These are phyloP conservation scores for Rana temporaria DNA, from an alignment of 2,113 vertebrate genomes.

Conservation along the genomic window DNA sequence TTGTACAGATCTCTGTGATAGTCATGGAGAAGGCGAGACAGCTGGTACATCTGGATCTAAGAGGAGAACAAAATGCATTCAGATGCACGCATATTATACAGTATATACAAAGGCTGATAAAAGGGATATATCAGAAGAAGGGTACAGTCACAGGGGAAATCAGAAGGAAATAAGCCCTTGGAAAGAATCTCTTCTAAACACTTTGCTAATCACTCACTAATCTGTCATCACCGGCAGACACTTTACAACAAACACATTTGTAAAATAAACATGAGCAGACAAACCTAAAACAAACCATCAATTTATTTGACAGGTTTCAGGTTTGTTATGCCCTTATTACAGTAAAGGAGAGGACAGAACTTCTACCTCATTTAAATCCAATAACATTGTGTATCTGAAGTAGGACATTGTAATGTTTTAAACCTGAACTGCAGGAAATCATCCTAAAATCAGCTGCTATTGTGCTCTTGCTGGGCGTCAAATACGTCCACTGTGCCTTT, in stretches of 20 bases:
- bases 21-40: conserved; percentile 81
- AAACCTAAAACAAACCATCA: conserved; percentile 1
- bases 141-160: not conserved
- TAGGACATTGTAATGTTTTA: no score
- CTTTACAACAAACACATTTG: not conserved
- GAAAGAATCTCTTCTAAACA: not conserved
- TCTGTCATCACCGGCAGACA: not conserved
- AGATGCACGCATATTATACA: not conserved
- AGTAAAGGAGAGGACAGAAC: not conserved
- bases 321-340: not conserved
- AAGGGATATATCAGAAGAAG: not conserved
- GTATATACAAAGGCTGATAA: not conserved
- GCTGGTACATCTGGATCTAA: conserved; percentile 86
- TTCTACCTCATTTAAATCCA: not conserved
- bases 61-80: not conserved
- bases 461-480: no score
- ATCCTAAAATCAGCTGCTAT: no score
- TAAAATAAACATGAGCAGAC: conserved; percentile 5
- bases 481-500: no score
- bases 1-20: conserved; percentile 81
- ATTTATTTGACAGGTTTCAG: not conserved
- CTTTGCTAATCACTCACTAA: not conserved
- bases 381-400: no score
- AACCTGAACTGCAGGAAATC: no score
- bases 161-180: not conserved